A percentile compares a stretch with the other conserved stretches of the same genome.
phyloP scores from a whole-genome alignment of 2,888 invertebrate genomes.

The Stratiomys singularior region DNA sequence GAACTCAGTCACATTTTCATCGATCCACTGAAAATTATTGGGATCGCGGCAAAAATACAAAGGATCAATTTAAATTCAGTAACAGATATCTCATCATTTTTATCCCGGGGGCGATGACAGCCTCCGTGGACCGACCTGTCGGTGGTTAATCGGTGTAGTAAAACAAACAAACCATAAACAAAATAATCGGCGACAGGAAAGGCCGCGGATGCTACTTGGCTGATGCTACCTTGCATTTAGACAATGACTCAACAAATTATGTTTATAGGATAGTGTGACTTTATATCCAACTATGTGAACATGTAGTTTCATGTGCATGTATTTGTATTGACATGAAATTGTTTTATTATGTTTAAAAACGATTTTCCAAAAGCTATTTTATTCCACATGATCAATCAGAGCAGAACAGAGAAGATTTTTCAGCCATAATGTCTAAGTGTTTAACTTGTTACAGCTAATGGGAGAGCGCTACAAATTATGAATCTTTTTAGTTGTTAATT shows the following conservation, averaged over 20 bases:
- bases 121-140: conserved; percentile 24
- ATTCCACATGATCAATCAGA: not conserved
- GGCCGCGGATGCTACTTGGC: too few species aligned
- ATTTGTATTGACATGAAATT: not conserved
- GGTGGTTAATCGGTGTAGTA: conserved; percentile 35
- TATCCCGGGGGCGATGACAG: conserved; percentile 48
- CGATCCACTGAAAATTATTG: conserved; percentile 43
- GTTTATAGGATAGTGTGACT: too few species aligned
- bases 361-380: conserved; percentile 7
- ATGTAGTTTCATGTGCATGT: not conserved
- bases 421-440: not conserved
- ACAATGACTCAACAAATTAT: too few species aligned
- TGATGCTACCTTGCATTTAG: too few species aligned
- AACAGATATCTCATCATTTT: conserved; percentile 51
- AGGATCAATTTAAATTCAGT: conserved; percentile 49
- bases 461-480: conserved; percentile 18
- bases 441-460: conserved; percentile 9
- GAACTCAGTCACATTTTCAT: conserved; percentile 33
- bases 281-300: too few species aligned
- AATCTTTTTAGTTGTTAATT: conserved; percentile 2
- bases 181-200: not conserved
- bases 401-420: not conserved
- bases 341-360: not conserved
- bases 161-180: conserved; percentile 33
- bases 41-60: conserved; percentile 44